A percentile compares a stretch with the other conserved stretches of the same genome.
These are phyloP conservation scores for Cremastinae sp. DNA, from an alignment of 2,888 invertebrate species.

Conservation along the genomic window DNA sequence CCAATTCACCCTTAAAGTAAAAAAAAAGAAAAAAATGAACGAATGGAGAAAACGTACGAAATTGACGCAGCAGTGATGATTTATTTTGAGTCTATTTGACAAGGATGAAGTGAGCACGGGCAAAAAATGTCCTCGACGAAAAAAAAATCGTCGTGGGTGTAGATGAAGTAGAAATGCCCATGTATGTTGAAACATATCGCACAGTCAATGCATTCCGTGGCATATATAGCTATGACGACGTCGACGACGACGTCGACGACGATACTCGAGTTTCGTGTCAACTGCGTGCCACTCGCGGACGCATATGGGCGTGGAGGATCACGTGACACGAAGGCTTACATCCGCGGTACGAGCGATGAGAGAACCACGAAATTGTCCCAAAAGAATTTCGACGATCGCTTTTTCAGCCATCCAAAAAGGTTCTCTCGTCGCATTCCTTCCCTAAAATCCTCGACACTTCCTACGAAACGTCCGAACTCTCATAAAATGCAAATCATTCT, in stretches of 20 bases:
- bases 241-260: constrained; percentile 25
- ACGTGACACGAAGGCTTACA: constrained; percentile 47
- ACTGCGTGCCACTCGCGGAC: constrained; percentile 40
- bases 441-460: background rate
- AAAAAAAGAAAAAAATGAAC: no score
- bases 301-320: constrained; percentile 39
- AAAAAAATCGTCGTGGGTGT: no score
- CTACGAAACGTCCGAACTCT: background rate
- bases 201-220: constrained; percentile 14
- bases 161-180: background rate
- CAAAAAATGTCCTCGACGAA: no score
- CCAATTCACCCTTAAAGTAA: no score
- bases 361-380: constrained; percentile 27
- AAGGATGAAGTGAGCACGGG: no score
- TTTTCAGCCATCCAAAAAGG: background rate
- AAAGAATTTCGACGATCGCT: constrained; percentile 35
- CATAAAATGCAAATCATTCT: background rate
- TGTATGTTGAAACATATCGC: constrained; percentile 11
- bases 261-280: constrained; percentile 45
- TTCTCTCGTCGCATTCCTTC: background rate
- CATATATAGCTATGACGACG: constrained; percentile 25
- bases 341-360: constrained; percentile 7
- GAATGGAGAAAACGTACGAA: no score
- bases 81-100: no score
- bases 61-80: no score